Conservation (phyloP, 2,888 invertebrate species). For the Subacronicta megacephala region DNA sequence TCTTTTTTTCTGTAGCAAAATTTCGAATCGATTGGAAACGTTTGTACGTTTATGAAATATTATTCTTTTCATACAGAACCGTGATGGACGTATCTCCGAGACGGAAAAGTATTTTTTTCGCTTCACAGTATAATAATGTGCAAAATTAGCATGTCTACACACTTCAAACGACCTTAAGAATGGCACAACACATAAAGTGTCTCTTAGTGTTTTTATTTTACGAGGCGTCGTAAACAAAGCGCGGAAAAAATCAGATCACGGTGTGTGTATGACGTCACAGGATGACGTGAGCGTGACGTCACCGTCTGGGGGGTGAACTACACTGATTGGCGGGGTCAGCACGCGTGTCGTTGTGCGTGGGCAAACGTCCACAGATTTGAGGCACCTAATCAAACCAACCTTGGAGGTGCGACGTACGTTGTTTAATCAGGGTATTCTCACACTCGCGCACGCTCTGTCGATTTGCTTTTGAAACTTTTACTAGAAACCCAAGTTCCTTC, state of each 20-base stretch:
- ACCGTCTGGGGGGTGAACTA: conserved; percentile 30
- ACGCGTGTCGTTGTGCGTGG: conserved; percentile 5
- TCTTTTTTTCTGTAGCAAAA: too few relatives aligned
- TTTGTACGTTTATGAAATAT: neutral
- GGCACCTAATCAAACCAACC: conserved; percentile 26
- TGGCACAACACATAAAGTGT: conserved; percentile 10
- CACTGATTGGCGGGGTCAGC: conserved; percentile 17
- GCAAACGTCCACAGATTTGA: conserved; percentile 17
- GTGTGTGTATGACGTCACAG: conserved; percentile 27
- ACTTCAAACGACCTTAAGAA: conserved; percentile 6
- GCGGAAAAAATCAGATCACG: conserved; percentile 12
- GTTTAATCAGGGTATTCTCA: conserved; percentile 14
- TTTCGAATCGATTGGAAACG: too few relatives aligned
- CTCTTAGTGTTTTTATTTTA: conserved; percentile 21
- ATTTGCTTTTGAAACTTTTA: conserved; percentile 17
- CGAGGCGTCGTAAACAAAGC: conserved; percentile 30
- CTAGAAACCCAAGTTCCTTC: too few relatives aligned
- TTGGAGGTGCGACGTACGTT: conserved; percentile 5
- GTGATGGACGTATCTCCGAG: conserved; percentile 6
- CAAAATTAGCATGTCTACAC: conserved; percentile 16
- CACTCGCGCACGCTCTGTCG: conserved; percentile 8
- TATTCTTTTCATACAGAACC: conserved; percentile 7
- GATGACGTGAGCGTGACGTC: conserved; percentile 48
- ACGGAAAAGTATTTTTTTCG: conserved; percentile 12
- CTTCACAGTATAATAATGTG: conserved; percentile 19